Base-by-base conservation (phyloP, 2,113 vertebrate genomes). In the Percopsis transmontana region DNA sequence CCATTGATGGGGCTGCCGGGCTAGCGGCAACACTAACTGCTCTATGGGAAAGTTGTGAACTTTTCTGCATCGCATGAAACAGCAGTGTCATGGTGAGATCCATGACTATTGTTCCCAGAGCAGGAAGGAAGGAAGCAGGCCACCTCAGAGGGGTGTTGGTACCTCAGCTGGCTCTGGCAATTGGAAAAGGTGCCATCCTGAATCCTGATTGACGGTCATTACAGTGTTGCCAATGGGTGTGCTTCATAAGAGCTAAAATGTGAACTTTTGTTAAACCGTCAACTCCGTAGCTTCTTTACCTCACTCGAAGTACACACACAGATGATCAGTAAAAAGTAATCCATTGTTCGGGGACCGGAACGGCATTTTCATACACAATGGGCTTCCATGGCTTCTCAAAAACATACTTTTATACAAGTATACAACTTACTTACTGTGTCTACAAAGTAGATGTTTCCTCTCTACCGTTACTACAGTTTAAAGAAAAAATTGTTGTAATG, bases 21-120 rank as follows among this genome's bases (percentile, higher is more conserved):
- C 27, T 70, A 55, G 45, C 5, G 61, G 70, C 55, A 64, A 57
- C 27, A 40, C 39, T 57, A 70, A 68, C 65, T 48, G 55, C 57
- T 56, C 33, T 53, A 78, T 84, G 85, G 85, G 85, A 90, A 89
- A 72, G 66, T 47, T 52, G 72, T 87, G 87, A 87, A 86, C 86
- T 85, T 83, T 75, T 33, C 65, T 68, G 67, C 20, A 44, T 42
- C 27, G 39, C 19, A 83, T 58, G 58, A 68, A 51, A 55, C 59
- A 81, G 73, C 68, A 71, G 75, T 72, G 72, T 86, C 74, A 77
- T 66, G 68, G 53, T 68, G 58, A 62, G 66, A 73, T 68, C 24
- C 53, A 67, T 12, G 62, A 62, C 72, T 68, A 78, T 81, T 85
- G 82, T 86, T 85, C 69, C 72, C 68, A 42, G 42, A 76, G 65